Conservation (phyloP, 2,113 vertebrate species). For the Actenoides lindsayi region DNA sequence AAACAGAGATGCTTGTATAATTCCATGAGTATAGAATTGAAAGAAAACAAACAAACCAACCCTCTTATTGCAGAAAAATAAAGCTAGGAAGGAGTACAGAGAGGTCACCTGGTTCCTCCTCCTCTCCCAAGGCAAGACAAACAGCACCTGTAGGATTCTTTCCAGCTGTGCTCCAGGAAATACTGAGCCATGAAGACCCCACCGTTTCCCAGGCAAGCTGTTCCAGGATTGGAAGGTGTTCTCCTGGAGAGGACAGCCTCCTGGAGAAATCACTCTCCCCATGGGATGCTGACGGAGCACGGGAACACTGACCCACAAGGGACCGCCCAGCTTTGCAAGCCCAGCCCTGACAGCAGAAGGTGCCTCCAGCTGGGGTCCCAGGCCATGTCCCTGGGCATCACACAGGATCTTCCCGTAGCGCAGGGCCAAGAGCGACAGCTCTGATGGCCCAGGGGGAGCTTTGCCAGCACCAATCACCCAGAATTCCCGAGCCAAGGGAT, state of each 20-base stretch:
- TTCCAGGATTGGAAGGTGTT: not conserved
- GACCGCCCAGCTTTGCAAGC: not conserved
- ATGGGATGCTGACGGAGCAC: fast-evolving
- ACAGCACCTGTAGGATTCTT: not conserved
- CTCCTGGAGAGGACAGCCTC: not conserved
- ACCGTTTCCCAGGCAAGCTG: not conserved
- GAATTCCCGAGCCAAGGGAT: not conserved
- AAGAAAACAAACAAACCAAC: not conserved
- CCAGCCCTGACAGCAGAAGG: not conserved
- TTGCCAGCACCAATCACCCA: fast-evolving
- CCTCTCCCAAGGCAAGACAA: not conserved
- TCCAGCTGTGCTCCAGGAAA: not conserved
- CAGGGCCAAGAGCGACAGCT: not conserved
- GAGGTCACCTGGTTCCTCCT: not conserved
- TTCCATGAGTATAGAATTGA: not conserved
- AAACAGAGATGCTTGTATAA: slow-evolving; percentile 7
- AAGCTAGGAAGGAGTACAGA: not conserved
- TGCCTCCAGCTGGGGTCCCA: not conserved
- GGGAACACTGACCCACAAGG: not conserved
- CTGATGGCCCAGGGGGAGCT: fast-evolving
- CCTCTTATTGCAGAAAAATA: not conserved
- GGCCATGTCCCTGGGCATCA: not conserved
- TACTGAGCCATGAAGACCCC: not conserved
- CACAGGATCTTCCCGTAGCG: fast-evolving
- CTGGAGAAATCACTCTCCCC: not conserved